A percentile compares a stretch with the other conserved stretches of the same genome.
Evolutionary conservation across 2,888 invertebrate genomes (phyloP).

Genomic region (Lasioglossum malachurum): DNA sequence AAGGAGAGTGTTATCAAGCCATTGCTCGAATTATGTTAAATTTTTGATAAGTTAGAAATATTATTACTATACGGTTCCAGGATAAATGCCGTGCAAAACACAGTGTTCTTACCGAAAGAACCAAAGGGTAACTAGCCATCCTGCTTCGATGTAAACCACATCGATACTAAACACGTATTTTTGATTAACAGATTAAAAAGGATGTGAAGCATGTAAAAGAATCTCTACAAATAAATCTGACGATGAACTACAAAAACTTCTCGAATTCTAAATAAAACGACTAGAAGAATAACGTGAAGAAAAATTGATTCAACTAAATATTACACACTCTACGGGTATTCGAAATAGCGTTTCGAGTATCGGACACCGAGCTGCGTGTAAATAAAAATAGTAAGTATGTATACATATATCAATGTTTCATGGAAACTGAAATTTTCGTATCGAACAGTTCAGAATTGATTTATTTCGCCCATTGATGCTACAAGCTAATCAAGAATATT

Average conservation of each 20-base stretch:
- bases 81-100: background rate
- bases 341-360: background rate
- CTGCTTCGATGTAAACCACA: background rate
- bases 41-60: background rate
- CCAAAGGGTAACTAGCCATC: background rate
- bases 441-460: background rate
- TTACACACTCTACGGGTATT: background rate
- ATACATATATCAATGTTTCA: background rate
- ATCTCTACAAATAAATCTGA: background rate
- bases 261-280: background rate
- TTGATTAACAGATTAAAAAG: conserved; percentile 15
- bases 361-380: background rate
- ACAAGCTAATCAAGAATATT: background rate
- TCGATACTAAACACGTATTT: background rate
- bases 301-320: background rate
- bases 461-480: background rate
- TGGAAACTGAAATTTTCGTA: conserved; percentile 1
- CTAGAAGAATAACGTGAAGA: background rate
- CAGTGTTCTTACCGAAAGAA: background rate
- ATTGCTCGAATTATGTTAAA: background rate
- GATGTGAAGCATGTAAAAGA: background rate
- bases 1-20: background rate
- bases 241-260: background rate
- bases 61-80: background rate
- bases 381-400: background rate